Evolutionary conservation across 2,113 vertebrate genomes (phyloP), one percentile per base, ranked within the genome.

Genomic region (Takifugu flavidus): DNA sequence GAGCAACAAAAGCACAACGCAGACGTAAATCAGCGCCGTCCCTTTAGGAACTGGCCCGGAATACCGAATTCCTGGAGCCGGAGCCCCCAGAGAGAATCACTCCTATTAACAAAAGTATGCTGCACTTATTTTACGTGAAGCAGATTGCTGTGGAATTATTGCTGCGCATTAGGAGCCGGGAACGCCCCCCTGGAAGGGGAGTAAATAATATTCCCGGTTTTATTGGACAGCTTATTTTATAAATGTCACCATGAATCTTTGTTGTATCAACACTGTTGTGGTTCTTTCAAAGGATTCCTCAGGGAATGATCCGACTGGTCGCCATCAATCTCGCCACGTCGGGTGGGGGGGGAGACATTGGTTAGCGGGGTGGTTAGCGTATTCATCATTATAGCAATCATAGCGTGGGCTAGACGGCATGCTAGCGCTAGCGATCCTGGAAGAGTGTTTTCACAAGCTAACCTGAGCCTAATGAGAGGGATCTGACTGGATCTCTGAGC

Each of bases 321-420:
- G 31, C 72, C 74, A 82, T 85, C 72, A 84, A 79, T 86, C 79
- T 75, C 60, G 61, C 25, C 49, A 51, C 53, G 67, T 69, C 11
- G 43, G 62, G 67, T 67, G 65, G 72, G 64, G 70, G 10, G 43
- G 62, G 65, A 67, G 68, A 59, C 59, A 67, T 72, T 82, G 69
- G 66, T 20, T 20, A 20, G 20, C 20, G 20, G 76, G 79, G 79
- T 75, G 70, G 74, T 84, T 82, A 79, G 65, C 63, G 69, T 75
- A 80, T 87, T 84, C 79, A 70, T 87, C 79, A 84, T 82, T 72
- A 79, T 65, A 75, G 71, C 74, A 70, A 85, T 82, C 72, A 80
- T 66, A 70, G 77, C 73, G 63, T 69, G 67, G 64, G 76, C 71
- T 43, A 70, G 59, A 13, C 70, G 60, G 52, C 58, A 65, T 65